A percentile compares a stretch with the other conserved stretches of the same genome.
These are phyloP conservation scores for Sebastes variabilis DNA, from an alignment of 2,797 vertebrate species.

Conservation along the genomic window DNA sequence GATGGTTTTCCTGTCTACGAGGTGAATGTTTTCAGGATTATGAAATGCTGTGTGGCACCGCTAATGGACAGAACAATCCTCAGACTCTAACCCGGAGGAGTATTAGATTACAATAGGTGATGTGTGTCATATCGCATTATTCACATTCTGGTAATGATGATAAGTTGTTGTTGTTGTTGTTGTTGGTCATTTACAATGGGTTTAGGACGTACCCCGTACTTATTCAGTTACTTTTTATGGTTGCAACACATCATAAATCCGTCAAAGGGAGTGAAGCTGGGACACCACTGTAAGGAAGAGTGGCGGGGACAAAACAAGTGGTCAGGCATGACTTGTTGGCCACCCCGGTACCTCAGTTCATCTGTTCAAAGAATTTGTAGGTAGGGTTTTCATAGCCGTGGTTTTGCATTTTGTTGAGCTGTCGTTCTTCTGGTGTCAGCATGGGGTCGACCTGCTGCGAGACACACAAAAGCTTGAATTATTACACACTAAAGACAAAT, in stretches of 20 bases:
- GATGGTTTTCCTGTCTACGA: conserved; percentile 43
- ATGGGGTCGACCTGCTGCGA: conserved; percentile 94
- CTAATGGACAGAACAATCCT: conserved; percentile 42
- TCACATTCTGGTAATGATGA: conserved; percentile 69
- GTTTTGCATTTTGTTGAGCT: conserved; percentile 94
- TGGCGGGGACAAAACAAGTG: conserved; percentile 55
- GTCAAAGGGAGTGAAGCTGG: conserved; percentile 59
- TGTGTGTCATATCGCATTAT: conserved; percentile 54
- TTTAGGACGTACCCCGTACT: conserved; percentile 51
- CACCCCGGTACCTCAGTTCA: conserved; percentile 84
- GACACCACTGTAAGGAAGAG: conserved; percentile 39
- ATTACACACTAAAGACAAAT: conserved; percentile 22
- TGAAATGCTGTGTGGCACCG: conserved; percentile 51
- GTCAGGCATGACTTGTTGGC: conserved; percentile 68
- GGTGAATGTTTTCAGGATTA: conserved; percentile 49
- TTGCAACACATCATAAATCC: conserved; percentile 68
- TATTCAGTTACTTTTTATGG: conserved; percentile 66
- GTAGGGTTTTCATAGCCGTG: conserved; percentile 99
- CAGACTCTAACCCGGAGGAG: conserved; percentile 48
- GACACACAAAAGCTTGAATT: conserved; percentile 42
- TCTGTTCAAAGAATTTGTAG: conserved; percentile 99
- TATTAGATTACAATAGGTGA: conserved; percentile 45
- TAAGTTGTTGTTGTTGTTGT: conserved; percentile 35
- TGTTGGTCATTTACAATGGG: conserved; percentile 69
- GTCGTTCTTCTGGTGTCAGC: conserved; percentile 95